Evolutionary conservation across 2,888 invertebrate species (phyloP).

Genomic region (Dysmachus trigonus): DNA sequence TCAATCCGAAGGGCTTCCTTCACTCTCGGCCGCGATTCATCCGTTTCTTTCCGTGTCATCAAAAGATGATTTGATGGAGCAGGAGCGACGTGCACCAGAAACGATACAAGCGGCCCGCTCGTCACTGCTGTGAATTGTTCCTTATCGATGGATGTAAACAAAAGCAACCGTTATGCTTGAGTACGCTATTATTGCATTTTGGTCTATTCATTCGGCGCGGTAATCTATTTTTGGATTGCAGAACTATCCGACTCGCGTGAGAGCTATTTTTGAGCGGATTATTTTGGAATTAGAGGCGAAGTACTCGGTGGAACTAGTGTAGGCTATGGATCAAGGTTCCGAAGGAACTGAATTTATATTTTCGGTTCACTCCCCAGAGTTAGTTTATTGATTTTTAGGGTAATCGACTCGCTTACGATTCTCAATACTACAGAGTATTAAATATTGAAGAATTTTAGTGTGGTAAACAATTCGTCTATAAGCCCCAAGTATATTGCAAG

Average conservation of each 20-base stretch:
- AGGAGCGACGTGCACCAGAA: background rate
- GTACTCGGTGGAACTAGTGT: background rate
- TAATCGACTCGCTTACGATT: background rate
- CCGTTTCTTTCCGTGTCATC: background rate
- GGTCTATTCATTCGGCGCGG: background rate
- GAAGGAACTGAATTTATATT: background rate
- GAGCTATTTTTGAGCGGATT: background rate
- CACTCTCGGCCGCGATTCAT: background rate
- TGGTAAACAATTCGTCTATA: background rate
- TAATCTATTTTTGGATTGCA: slow-evolving; percentile 22
- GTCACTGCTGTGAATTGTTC: background rate
- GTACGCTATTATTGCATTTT: background rate
- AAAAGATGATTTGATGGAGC: background rate
- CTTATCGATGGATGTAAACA: background rate
- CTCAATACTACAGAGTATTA: background rate
- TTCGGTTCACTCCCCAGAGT: background rate
- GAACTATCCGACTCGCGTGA: background rate
- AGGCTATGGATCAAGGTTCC: background rate
- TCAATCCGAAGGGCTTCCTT: background rate
- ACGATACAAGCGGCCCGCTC: background rate
- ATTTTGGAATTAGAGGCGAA: background rate
- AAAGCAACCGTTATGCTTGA: slow-evolving; percentile 4
- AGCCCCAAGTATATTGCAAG: background rate
- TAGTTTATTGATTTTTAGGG: background rate
- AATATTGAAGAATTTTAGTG: background rate